phyloP scores from a whole-genome alignment of 2,113 vertebrate genomes.

The Pterocles burchelli region DNA sequence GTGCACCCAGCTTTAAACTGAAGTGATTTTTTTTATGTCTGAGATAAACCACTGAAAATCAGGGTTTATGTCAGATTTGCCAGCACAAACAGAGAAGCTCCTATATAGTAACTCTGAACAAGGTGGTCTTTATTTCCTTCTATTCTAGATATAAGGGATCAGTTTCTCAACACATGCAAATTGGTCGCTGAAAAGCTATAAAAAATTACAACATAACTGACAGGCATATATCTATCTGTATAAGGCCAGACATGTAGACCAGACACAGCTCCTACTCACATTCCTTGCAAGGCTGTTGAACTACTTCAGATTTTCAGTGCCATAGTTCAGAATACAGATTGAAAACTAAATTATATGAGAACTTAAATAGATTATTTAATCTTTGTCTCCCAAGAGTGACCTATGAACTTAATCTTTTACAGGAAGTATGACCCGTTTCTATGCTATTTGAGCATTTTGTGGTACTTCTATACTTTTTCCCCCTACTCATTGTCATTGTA shows the following conservation, averaged over 20 bases:
- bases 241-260: not conserved
- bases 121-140: not conserved
- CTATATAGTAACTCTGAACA: not conserved
- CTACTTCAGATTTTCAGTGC: not conserved
- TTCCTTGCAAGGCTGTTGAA: not conserved
- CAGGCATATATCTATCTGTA: not conserved
- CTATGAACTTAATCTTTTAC: conserved; percentile 10
- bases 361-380: conserved; percentile 27
- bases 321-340: not conserved
- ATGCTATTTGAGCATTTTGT: not conserved
- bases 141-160: not conserved
- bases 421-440: not conserved
- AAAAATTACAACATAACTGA: not conserved
- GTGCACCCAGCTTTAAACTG: not conserved
- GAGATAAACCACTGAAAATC: not conserved
- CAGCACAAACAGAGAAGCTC: not conserved
- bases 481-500: not conserved
- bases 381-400: not conserved
- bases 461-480: not conserved
- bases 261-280: not conserved
- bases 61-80: not conserved
- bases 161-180: not conserved
- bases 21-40: not conserved
- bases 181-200: not conserved
- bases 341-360: conserved; percentile 23